Base-by-base conservation (phyloP, 2,113 vertebrate genomes). In the Caloenas nicobarica region DNA sequence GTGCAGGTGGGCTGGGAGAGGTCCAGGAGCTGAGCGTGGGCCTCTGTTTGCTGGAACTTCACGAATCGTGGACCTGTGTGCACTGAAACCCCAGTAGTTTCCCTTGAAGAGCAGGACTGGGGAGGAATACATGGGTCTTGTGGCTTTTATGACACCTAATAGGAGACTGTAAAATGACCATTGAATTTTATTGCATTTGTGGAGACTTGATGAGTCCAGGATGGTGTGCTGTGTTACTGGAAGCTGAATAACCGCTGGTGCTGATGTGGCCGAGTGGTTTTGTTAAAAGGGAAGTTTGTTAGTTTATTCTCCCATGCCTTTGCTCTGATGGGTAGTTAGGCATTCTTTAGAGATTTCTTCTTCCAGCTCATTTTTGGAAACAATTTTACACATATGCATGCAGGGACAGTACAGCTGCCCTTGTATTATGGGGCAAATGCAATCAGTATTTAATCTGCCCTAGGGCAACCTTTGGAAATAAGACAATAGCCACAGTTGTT, bases 401-500 rank as follows among this genome's bases (percentile, higher is more conserved):
- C 15, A 21, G 80, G 80, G 88, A 95, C n/a, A 88, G 53, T 77
- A 42, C 62, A 95, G 38, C 71, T 87, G 80, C 61, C 70, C 65
- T 81, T 95, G 74, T 91, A 86, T 91, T 72, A 64, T 36, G 46
- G 87, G 50, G 71, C 62, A 97, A 97, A 96, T 95, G 31, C 96
- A 96, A 96, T 90, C 83, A 97, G 64, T 88, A 82, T 95, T 93
- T 97, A 56, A 69, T 64, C 97, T 92, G 81, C 76, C 68, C 78
- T 19, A 72, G 81, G 56, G 72, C 84, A 97, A 95, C 92, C 87
- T 97, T 93, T 95, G 90, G 82, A 96, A 97, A 96, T 81, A 96
- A 97, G 89, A 97, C 95, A 96, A 95, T 94, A 91, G 72, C 66
- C 29, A 95, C 79, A 34, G 54, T 94, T 97, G 86, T 92, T 97